Evolutionary conservation across 2,113 vertebrate genomes (phyloP), one percentile per base, ranked within the genome.

Genomic region (Gopherus evgoodei): DNA sequence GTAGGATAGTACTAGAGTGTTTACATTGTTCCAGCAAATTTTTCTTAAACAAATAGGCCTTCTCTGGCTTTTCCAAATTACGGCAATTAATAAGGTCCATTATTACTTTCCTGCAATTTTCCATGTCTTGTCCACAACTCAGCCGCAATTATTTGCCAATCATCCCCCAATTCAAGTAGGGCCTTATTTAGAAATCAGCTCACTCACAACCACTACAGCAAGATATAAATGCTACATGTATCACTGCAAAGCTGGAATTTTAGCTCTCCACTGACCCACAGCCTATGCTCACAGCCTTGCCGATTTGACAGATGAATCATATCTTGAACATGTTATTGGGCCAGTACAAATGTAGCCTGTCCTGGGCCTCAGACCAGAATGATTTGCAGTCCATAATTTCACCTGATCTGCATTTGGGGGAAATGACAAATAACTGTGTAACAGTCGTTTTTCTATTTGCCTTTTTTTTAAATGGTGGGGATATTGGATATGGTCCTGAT

Each of bases 161-260:
- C 35, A 38, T 72, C n/a, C n/a, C n/a, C 17, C 35, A 19, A 72
- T 38, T 72, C n/a, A 72, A 72, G n/a, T n/a, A 72, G 65, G 19
- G 35, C 65, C n/a, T 38, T 38, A 72, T 65, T 62, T 65, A 65
- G n/a, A 35, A 35, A 65, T 38, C n/a, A 72, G 65, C n/a, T 62
- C 52, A 91, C 94, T 86, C 87, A 94, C 90, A 90, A 84, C 35
- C 42, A 44, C 13, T 78, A 27, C 42, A 44, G 81, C 75, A 90
- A 91, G 35, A 75, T 81, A 92, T 84, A 95, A 96, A 84, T 27
- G 6, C 88, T 53, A 90, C 72, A 92, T 82, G 19, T 79, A 93
- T 85, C 82, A 88, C 93, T 14, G 85, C 53, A 91, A 92, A 89
- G 78, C 11, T 78, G 50, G 82, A 85, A 87, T 86, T 78, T 44